These are phyloP conservation scores for Cepaea hortensis DNA, from an alignment of 2,888 invertebrate species.

Conservation along the genomic window DNA sequence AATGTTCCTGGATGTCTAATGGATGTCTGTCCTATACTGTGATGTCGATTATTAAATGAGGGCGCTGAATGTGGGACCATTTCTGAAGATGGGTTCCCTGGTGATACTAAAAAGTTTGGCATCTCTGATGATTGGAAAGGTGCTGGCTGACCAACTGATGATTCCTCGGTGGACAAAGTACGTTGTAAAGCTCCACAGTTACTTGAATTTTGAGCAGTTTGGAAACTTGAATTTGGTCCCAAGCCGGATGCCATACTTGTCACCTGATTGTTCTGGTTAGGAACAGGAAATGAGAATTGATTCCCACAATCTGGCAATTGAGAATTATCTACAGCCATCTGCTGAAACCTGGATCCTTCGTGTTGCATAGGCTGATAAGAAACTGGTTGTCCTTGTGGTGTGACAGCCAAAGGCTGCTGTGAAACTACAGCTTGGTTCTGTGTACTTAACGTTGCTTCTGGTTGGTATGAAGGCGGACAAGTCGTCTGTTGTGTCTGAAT, in stretches of 20 bases:
- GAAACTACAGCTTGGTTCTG: not conserved
- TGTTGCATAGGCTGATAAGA: conserved; percentile 3
- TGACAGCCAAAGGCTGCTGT: not conserved
- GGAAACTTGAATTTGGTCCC: not conserved
- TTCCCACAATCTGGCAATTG: not conserved
- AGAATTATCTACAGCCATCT: not conserved
- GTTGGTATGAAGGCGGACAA: conserved; percentile 13
- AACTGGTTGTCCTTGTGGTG: not conserved
- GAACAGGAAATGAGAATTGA: not conserved
- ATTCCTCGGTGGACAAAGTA: conserved; percentile 7
- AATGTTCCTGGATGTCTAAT: not conserved
- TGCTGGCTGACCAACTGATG: not conserved
- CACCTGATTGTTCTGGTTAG: not conserved
- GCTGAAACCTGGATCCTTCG: not conserved
- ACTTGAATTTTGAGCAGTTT: not conserved
- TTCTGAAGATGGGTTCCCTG: conserved; percentile 1
- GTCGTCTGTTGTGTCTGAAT: not conserved
- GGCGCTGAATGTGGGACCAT: not conserved
- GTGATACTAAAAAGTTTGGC: conserved; percentile 41
- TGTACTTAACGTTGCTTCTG: not conserved
- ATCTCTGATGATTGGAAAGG: not conserved
- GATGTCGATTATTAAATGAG: conserved; percentile 11
- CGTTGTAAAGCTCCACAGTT: conserved; percentile 20
- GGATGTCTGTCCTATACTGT: not conserved
- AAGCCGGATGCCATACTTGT: not conserved